Evolutionary conservation across 2,797 vertebrate species (phyloP).

Genomic region (Loriculus beryllinus): DNA sequence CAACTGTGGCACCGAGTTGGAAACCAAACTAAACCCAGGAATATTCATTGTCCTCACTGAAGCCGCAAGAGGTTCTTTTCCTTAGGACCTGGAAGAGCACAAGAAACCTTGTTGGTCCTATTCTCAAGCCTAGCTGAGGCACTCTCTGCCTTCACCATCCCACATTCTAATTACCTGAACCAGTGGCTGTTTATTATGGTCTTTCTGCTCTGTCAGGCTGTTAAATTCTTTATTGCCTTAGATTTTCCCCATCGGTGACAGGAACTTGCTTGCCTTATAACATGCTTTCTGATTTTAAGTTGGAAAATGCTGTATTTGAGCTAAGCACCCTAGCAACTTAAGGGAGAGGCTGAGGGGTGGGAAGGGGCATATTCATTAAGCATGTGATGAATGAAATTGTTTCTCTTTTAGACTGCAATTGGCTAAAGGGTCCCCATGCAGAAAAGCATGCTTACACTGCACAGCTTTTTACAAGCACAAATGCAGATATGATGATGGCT

Average conservation of each 20-base stretch:
- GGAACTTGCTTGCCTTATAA: neutral
- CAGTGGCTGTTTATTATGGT: neutral
- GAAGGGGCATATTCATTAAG: neutral
- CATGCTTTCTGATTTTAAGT: neutral
- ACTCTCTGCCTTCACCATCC: neutral
- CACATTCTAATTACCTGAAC: neutral
- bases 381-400: neutral
- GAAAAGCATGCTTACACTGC: neutral
- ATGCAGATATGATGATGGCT: neutral
- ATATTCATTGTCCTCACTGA: neutral
- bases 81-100: neutral
- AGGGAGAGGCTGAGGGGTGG: neutral
- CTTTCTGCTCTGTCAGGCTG: neutral
- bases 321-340: neutral
- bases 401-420: neutral
- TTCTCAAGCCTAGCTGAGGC: neutral
- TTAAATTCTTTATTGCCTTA: neutral
- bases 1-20: neutral
- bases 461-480: neutral
- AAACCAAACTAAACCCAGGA: neutral
- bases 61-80: neutral
- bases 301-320: neutral
- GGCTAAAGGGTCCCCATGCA: neutral
- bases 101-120: neutral
- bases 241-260: neutral